Base-by-base conservation (phyloP, 2,113 vertebrate species). In the Centropristis striata region DNA sequence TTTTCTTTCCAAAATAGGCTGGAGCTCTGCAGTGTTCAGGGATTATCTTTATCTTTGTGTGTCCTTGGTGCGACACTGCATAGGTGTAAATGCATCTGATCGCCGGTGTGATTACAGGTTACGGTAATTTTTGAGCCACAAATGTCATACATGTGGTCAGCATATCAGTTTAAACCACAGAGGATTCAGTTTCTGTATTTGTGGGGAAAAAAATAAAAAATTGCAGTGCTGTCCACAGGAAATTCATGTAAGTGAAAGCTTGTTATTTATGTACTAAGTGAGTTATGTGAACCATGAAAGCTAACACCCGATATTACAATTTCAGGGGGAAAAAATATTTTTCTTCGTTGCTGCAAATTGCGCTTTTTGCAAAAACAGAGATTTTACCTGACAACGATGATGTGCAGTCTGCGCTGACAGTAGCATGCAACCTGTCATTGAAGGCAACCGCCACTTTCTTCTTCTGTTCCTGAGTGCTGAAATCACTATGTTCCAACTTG, bases 401-500 rank as follows among this genome's bases (percentile, higher is more conserved):
- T 71, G 69, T 21, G 75, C 61, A 15, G 54, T 78, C 61, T 28
- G 72, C 28, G 8, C 74, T 60, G 83, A 87, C 78, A 79, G 79
- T 41, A 37, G 41, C 73, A 18, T 58, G 42, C 65, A 88, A 61
- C 85, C 88, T 85, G 81, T 85, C 86, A 89, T 90, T 80, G 86
- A 77, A 57, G 77, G 54, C 80, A 88, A 85, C 80, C 83, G 84
- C 79, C 76, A 74, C 78, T 85, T 86, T 89, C 77, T 79, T 72
- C 78, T 70, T 77, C 65, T 72, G 54, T 32, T 53, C 39, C 81
- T 71, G 87, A 88, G 82, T 81, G 88, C 39, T 63, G 23, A 90
- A 92, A 93, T 91, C 75, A 90, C 89, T 79, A 21, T 85, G 67
- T 87, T 91, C 64, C 71, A 73, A 39, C 80, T 25, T 72, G 80